A percentile compares a stretch with the other conserved stretches of the same genome.
Conservation (phyloP, 2,888 invertebrate genomes). For the Ochropleura leucogaster region DNA sequence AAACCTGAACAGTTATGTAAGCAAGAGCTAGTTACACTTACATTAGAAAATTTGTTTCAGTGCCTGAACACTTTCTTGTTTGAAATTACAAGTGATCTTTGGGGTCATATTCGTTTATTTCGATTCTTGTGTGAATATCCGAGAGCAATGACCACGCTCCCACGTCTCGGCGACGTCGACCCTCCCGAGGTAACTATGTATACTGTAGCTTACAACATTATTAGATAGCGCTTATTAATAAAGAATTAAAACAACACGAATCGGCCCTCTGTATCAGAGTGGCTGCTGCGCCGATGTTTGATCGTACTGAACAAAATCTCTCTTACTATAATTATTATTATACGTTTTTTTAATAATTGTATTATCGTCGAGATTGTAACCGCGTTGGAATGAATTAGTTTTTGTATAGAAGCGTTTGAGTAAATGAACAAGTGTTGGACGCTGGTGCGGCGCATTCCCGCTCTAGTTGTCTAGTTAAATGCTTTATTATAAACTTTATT, state of each 20-base stretch:
- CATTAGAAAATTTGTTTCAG: conserved; percentile 20
- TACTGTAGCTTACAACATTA: conserved; percentile 77
- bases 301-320: conserved; percentile 83
- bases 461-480: conserved; percentile 82
- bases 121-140: conserved; percentile 28
- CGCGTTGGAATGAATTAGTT: conserved; percentile 80
- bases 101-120: conserved; percentile 14
- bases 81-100: conserved; percentile 38
- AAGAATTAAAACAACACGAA: conserved; percentile 73
- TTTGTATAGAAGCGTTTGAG: conserved; percentile 78
- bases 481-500: conserved; percentile 90
- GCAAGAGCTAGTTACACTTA: conserved; percentile 49
- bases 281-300: conserved; percentile 79
- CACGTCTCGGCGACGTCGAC: conserved; percentile 29
- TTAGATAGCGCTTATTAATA: conserved; percentile 87
- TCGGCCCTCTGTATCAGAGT: conserved; percentile 89
- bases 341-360: conserved; percentile 75
- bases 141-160: conserved; percentile 15
- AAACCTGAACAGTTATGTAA: conserved; percentile 20
- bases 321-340: conserved; percentile 74
- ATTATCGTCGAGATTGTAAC: conserved; percentile 77
- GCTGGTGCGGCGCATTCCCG: conserved; percentile 71
- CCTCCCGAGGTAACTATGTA: conserved; percentile 69
- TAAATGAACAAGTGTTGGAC: conserved; percentile 79
- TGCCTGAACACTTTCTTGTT: conserved; percentile 10